Base-by-base conservation (phyloP, 1,140 invertebrate genomes). In the Cecropterus lyciades region DNA sequence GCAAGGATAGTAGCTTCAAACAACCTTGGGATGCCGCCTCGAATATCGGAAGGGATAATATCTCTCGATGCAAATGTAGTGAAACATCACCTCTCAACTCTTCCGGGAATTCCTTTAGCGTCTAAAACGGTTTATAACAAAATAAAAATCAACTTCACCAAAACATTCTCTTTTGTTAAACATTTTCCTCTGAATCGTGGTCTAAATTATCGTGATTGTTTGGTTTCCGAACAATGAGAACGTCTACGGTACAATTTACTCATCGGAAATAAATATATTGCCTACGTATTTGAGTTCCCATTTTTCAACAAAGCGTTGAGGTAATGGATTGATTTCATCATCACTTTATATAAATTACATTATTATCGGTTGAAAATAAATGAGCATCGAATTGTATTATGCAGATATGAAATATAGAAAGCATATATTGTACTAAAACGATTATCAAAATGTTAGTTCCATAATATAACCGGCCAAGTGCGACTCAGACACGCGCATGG, bases 41-140 rank as follows among this genome's bases (percentile, higher is more conserved):
- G 91, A 99, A 99, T 92, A 99, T 98, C 6, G 98, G 97, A 48
- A 99, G 93, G 75, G 96, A 97, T 56, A 99, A 94, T 79, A 99
- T 98, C 92, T 99, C 98, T 66, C 97, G 94, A 91, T 99, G 97
- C 67, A 99, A 93, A 93, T 99, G 98, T 95, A 99, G 96, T 11
- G 97, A 98, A 17, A 99, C 98, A 81, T 99, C 98, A 9, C 98
- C 98, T 51, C 98, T 93, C 24, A 99, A 93, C 87, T 99, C 98
- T 85, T 99, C 98, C 0, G 98, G 98, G 93, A 99, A 99, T 93
- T 99, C 98, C 90, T 97, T 98, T 45, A 99, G 93, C 49, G 98
- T 98, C 98, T 99, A 92, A 62, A 89, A 86, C 63, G 75, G 67
- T 69, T 67, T 37, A 59, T 60, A 67, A 60, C 9, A 53, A 56